These are phyloP conservation scores for Trichacis sp. DNA, from an alignment of 2,888 invertebrate genomes.

Conservation along the genomic window DNA sequence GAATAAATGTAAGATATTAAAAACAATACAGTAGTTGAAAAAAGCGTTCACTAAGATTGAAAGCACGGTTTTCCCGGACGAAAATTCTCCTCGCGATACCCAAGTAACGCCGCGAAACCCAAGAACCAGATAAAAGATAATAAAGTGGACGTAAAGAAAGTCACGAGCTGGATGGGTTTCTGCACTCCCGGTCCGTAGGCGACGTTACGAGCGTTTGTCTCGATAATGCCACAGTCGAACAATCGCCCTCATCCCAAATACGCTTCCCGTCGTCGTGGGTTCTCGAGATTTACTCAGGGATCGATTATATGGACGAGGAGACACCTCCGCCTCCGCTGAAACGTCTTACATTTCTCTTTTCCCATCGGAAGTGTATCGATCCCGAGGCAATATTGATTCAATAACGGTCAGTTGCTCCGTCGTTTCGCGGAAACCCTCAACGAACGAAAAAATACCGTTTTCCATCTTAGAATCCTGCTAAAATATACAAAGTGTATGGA, in stretches of 20 bases:
- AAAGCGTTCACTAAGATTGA: too few relatives aligned
- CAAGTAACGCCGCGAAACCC: too few relatives aligned
- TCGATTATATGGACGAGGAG: slow-evolving; percentile 36
- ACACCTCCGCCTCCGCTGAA: slow-evolving; percentile 21
- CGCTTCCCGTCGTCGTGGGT: slow-evolving; percentile 18
- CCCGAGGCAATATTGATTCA: slow-evolving; percentile 58
- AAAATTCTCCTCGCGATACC: too few relatives aligned
- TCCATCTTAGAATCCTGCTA: too few relatives aligned
- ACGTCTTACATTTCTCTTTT: slow-evolving; percentile 26
- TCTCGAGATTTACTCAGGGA: slow-evolving; percentile 32
- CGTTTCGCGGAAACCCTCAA: too few relatives aligned
- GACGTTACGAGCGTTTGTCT: slow-evolving; percentile 22
- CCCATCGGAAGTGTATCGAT: slow-evolving; percentile 39
- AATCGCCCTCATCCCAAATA: slow-evolving; percentile 21
- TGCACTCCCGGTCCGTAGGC: slow-evolving; percentile 16
- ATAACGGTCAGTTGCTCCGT: slow-evolving; percentile 57
- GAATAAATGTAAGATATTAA: too few relatives aligned
- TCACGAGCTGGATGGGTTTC: slow-evolving; percentile 21
- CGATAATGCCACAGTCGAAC: slow-evolving; percentile 26
- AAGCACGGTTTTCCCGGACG: too few relatives aligned
- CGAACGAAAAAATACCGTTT: too few relatives aligned
- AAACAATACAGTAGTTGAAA: too few relatives aligned
- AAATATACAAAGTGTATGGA: too few relatives aligned
- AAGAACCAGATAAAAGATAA: slow-evolving; percentile 10
- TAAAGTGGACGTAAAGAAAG: slow-evolving; percentile 23